Base-by-base conservation (phyloP, 2,113 vertebrate species). In the Oncorhynchus kisutch region DNA sequence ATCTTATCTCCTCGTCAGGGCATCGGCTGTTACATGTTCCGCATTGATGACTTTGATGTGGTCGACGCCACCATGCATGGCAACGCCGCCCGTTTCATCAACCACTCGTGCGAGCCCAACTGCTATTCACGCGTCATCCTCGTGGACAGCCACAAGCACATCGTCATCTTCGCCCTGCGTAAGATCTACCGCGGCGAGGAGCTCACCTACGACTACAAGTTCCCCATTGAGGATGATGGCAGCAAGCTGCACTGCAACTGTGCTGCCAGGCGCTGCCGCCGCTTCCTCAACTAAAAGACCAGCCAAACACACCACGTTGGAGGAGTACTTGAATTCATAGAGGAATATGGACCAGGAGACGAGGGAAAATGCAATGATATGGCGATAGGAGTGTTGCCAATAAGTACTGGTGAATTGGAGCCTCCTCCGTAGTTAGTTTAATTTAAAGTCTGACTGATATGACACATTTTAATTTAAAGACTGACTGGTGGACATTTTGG, bases 11-110 rank as follows among this genome's bases (percentile, higher is more conserved):
- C 24, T 25, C 68, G 4, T 2, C 80, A 97, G 96, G 96, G 95
- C 60, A 97, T 97, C 1, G 96, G 96, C 77, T 97, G 96, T 85
- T 97, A 97, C 94, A 97, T 97, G 96, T 97, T 97, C 89, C 95
- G 96, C 77, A 97, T 97, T 51, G 96, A 97, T 1, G 96, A 97
- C 88, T 96, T 97, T 0, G 96, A 97, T 0, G 96, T 97, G 80
- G 96, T 97, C 81, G 96, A 97, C 0, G 96, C 96, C 20, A 97
- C 96, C 0, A 96, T 96, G 95, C 95, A 96, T 18, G 96, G 96
- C 62, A 97, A 97, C 1, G 96, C 95, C 0, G 96, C 96, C 1
- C 95, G 96, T 4, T 97, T 97, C 90, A 97, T 97, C 91, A 97
- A 97, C 92, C 96, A 97, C 91, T 96, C 95, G 0, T 97, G 96